These are phyloP conservation scores for Pectinophora gossypiella DNA, from an alignment of 1,140 invertebrate genomes.

Conservation along the genomic window DNA sequence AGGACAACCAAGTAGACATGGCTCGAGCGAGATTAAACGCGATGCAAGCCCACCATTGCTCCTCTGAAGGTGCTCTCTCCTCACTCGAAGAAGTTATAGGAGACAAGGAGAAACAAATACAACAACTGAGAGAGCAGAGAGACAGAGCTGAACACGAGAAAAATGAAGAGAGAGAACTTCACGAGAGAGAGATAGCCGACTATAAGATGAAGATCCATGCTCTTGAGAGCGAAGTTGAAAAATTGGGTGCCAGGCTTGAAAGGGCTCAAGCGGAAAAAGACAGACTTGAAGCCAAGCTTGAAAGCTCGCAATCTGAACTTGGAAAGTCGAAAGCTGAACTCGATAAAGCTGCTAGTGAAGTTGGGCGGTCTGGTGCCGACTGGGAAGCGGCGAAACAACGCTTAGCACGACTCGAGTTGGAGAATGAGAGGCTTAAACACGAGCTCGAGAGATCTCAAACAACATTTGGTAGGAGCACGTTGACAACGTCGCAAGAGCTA, in stretches of 20 bases:
- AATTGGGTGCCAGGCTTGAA: slow-evolving; percentile 90
- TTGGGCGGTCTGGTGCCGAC: slow-evolving; percentile 90
- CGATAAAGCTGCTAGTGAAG: slow-evolving; percentile 92
- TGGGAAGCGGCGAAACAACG: slow-evolving; percentile 93
- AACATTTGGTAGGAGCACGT: slow-evolving; percentile 85
- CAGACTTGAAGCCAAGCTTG: slow-evolving; percentile 91
- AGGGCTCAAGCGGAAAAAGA: slow-evolving; percentile 93
- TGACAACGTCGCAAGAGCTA: slow-evolving; percentile 85
- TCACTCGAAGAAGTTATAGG: slow-evolving; percentile 96
- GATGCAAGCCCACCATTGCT: slow-evolving; percentile 95
- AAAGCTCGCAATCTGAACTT: slow-evolving; percentile 93
- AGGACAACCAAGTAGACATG: slow-evolving; percentile 98
- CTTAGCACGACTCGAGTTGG: slow-evolving; percentile 89
- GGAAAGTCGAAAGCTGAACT: slow-evolving; percentile 95
- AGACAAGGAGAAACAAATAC: slow-evolving; percentile 98
- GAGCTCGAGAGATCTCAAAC: slow-evolving; percentile 90
- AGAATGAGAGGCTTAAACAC: slow-evolving; percentile 90
- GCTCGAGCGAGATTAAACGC: slow-evolving; percentile 90
- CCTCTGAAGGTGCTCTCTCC: slow-evolving; percentile 92
- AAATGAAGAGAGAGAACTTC: slow-evolving; percentile 94
- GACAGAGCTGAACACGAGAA: slow-evolving; percentile 97
- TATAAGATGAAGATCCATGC: slow-evolving; percentile 96
- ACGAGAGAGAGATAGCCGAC: slow-evolving; percentile 95
- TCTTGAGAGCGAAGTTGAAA: slow-evolving; percentile 93
- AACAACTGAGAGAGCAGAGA: slow-evolving; percentile 90